Percentiles rank a stretch among this genome's conserved stretches.
Conservation (phyloP, 1,140 invertebrate genomes). For the Druon quercuslanigerum region DNA sequence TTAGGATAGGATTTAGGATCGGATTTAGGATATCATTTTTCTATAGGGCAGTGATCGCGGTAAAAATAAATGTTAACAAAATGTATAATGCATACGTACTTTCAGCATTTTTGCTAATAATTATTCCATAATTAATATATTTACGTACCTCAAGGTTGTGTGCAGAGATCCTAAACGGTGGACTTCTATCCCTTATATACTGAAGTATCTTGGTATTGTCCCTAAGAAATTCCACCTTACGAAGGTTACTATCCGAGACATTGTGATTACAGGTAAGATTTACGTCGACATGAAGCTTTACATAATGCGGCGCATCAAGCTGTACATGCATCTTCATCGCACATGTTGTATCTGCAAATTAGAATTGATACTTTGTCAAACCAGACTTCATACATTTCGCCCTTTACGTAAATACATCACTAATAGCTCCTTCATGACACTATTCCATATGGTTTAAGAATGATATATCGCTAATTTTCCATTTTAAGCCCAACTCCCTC, state of each 20-base stretch:
- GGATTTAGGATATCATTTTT: too few species aligned
- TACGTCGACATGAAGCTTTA: conserved; percentile 68
- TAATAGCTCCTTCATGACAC: too few species aligned
- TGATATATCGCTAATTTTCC: too few species aligned
- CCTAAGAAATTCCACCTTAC: conserved; percentile 83
- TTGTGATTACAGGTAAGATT: conserved; percentile 73
- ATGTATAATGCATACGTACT: too few species aligned
- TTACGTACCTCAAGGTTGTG: conserved; percentile 84
- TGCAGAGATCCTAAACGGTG: conserved; percentile 83
- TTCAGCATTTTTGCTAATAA: too few species aligned
- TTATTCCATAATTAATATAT: not conserved
- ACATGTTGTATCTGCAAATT: conserved; percentile 66
- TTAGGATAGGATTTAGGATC: too few species aligned
- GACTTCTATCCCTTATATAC: conserved; percentile 84
- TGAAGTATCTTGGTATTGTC: conserved; percentile 86
- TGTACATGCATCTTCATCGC: conserved; percentile 60
- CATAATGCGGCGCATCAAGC: conserved; percentile 72
- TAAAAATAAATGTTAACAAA: too few species aligned
- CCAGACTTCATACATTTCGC: too few species aligned
- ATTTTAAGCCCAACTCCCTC: too few species aligned
- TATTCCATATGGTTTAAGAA: too few species aligned
- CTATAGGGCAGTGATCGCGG: too few species aligned
- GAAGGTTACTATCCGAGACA: conserved; percentile 68
- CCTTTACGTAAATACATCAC: too few species aligned
- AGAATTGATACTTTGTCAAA: conserved; percentile 38